Conservation (phyloP, 2,888 invertebrate genomes). For the Drosophila longiperda region DNA sequence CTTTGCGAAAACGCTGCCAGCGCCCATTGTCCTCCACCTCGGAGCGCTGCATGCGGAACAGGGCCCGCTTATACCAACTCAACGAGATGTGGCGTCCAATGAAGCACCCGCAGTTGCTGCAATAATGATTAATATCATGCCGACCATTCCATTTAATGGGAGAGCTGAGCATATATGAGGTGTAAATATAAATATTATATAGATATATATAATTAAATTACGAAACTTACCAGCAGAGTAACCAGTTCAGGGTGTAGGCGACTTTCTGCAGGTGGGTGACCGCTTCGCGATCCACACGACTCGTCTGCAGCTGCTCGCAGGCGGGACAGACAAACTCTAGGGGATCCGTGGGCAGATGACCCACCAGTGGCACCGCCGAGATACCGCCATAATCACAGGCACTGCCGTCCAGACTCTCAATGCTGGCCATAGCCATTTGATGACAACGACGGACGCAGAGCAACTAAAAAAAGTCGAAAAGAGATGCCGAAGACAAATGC, state of each 20-base stretch:
- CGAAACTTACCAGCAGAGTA: conserved; percentile 78
- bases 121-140: conserved; percentile 83
- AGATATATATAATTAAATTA: background rate
- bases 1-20: conserved; percentile 74
- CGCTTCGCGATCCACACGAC: conserved; percentile 65
- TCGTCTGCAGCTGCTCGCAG: conserved; percentile 65
- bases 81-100: conserved; percentile 81
- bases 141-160: conserved; percentile 81
- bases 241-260: conserved; percentile 69
- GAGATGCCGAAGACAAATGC: conserved; percentile 9
- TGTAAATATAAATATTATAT: background rate
- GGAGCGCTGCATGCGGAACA: conserved; percentile 78
- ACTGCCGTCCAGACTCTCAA: conserved; percentile 66
- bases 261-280: conserved; percentile 74
- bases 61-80: conserved; percentile 82
- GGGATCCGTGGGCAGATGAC: conserved; percentile 69
- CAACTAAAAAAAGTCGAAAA: conserved; percentile 44
- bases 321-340: conserved; percentile 78
- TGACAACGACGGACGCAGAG: conserved; percentile 43
- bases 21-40: conserved; percentile 73
- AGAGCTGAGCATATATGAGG: conserved; percentile 51
- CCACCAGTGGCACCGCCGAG: conserved; percentile 73
- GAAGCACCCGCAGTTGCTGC: conserved; percentile 82
- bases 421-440: conserved; percentile 74
- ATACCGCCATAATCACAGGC: conserved; percentile 55